phyloP scores from a whole-genome alignment of 2,797 vertebrate species.

The Sebastes baramenuke region DNA sequence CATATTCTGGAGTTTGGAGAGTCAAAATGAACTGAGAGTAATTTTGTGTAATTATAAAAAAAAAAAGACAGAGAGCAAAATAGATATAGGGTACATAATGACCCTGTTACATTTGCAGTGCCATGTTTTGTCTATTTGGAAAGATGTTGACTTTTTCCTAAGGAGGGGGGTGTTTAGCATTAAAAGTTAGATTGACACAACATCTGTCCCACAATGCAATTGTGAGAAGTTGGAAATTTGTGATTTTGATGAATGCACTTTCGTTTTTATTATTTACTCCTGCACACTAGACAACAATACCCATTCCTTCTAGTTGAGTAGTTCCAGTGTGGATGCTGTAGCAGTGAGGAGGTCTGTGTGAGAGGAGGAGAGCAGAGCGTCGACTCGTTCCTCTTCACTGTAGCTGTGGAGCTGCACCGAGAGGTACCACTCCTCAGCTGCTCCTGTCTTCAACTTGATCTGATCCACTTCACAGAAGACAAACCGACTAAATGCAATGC shows the following conservation, averaged over 20 bases:
- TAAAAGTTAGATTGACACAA: conserved; percentile 36
- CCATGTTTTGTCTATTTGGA: conserved; percentile 1
- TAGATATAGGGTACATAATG: too few relatives aligned
- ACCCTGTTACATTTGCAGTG: not conserved
- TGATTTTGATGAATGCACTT: not conserved
- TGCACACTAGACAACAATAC: not conserved
- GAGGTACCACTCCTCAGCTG: conserved; percentile 3
- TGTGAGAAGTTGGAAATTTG: conserved; percentile 15
- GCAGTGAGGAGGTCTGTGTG: not conserved
- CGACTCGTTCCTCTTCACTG: not conserved
- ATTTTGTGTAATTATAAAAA: too few relatives aligned
- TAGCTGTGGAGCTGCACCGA: conserved; percentile 20
- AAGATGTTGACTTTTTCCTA: not conserved
- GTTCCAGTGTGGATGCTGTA: not conserved
- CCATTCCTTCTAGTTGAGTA: not conserved
- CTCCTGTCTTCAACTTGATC: conserved; percentile 41
- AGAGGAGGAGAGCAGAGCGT: not conserved
- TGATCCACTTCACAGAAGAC: conserved; percentile 14
- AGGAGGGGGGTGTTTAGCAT: not conserved
- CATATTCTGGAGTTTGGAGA: too few relatives aligned
- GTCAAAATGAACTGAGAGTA: too few relatives aligned
- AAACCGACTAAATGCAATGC: not conserved
- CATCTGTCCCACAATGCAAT: not conserved
- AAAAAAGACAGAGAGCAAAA: too few relatives aligned
- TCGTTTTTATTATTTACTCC: not conserved